Conservation (phyloP, 2,888 invertebrate species). For the Calameuta idolon region DNA sequence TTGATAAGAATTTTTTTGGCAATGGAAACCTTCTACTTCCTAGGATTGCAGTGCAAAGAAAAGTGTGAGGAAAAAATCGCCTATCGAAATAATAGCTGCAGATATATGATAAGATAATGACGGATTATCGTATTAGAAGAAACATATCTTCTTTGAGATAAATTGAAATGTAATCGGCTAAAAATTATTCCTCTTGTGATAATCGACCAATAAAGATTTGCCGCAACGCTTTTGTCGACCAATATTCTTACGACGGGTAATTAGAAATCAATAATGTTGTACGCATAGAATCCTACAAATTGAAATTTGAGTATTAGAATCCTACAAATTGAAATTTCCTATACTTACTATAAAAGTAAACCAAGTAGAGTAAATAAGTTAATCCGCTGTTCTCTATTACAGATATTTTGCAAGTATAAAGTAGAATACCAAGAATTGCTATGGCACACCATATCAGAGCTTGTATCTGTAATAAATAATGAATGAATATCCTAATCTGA, state of each 20-base stretch:
- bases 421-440: conserved; percentile 12
- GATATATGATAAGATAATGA: not conserved
- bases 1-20: not conserved
- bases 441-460: conserved; percentile 11
- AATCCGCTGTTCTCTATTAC: not conserved
- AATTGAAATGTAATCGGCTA: not conserved
- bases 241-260: not conserved
- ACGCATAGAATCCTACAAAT: not conserved
- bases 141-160: not conserved
- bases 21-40: not conserved
- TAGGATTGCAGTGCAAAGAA: not conserved
- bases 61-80: not conserved
- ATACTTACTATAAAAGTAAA: conserved; percentile 23
- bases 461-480: conserved; percentile 9
- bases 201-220: not conserved
- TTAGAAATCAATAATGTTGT: not conserved
- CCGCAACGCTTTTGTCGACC: not conserved
- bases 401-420: conserved; percentile 17
- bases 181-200: not conserved
- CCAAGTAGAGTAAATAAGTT: conserved; percentile 15
- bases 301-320: not conserved
- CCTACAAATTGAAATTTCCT: not conserved
- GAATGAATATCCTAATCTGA: not conserved
- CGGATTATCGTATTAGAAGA: not conserved
- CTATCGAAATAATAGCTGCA: not conserved